Evolutionary conservation across 2,888 invertebrate genomes (phyloP).

Genomic region (Ceraclea dissimilis): DNA sequence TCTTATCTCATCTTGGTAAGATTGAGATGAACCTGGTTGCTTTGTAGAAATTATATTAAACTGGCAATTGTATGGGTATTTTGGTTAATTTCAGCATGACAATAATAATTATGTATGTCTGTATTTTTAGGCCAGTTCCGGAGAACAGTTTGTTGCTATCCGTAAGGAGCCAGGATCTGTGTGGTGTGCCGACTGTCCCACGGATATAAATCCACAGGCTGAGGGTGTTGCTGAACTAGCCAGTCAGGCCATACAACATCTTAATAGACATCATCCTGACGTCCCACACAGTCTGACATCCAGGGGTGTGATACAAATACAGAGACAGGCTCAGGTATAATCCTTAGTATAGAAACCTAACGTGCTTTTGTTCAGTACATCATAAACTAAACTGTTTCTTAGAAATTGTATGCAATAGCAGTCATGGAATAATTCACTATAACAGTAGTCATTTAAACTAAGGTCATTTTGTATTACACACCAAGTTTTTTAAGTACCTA

Average conservation of each 20-base stretch:
- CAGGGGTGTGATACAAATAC: slow-evolving; percentile 42
- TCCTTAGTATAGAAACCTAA: no score
- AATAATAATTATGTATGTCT: no score
- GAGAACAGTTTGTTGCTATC: slow-evolving; percentile 47
- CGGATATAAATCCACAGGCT: slow-evolving; percentile 44
- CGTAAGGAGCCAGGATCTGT: slow-evolving; percentile 31
- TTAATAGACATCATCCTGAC: slow-evolving; percentile 7
- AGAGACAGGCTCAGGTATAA: slow-evolving; percentile 48
- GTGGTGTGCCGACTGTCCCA: slow-evolving; percentile 47
- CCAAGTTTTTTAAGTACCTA: no score
- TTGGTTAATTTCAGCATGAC: no score
- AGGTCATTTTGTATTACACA: no score
- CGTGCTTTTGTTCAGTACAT: no score
- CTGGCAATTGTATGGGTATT: no score
- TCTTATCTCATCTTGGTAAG: no score
- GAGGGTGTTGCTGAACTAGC: slow-evolving; percentile 46
- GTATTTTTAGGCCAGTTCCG: slow-evolving; percentile 38
- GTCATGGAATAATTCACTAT: neutral
- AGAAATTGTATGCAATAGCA: neutral
- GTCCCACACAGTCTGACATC: slow-evolving; percentile 9
- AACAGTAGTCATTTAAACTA: no score
- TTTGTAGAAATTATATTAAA: no score
- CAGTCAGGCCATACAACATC: slow-evolving; percentile 35
- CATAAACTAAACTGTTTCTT: no score
- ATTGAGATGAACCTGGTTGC: no score